Base-by-base conservation (phyloP, 2,113 vertebrate species). In the Sapajus apella region DNA sequence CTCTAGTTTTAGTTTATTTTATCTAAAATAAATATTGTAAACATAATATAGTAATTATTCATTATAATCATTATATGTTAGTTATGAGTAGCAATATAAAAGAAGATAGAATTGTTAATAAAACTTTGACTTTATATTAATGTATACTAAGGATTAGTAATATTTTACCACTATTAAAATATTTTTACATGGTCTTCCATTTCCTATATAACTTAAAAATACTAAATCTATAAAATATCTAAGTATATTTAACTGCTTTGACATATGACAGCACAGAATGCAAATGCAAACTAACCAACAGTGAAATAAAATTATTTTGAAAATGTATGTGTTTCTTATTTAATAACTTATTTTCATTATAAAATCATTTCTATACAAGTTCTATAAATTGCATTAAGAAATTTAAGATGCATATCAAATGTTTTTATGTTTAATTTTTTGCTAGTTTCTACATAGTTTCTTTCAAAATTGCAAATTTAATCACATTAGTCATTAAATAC, bases 401-500 rank as follows among this genome's bases (percentile, higher is more conserved):
- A 50, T 82, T 85, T 73, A 8, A 35, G 6, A 55, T 50, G 12
- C 2, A 40, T 6, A 90, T 23, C 20, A 70, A 14, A 61, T 95
- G 8, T 5, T 82, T 95, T 76, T 40, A 8, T 66, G 20, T 87
- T 90, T 66, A 45, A 95, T 87, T 58, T 86, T 73, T 86, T 58
- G 25, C 64, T 81, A 61, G 13, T 61, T 88, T 14, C 30, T 73
- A 32, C n/a, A 73, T 87, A 86, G 21, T 83, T 86, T 80, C 50
- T 89, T 80, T 81, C 52, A 47, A 79, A 77, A 93, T 84, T 88
- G 37, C 47, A 45, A 82, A 5, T 66, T 8, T 79, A 56, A 64
- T 91, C 56, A 14, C 91, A 87, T 70, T 84, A 93, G 27, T 35
- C 85, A 82, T 81, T 96, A 58, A 91, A 76, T 77, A 66, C 2